Evolutionary conservation across 1,140 invertebrate genomes (phyloP).

Genomic region (Caenorhabditis brenneri): DNA sequence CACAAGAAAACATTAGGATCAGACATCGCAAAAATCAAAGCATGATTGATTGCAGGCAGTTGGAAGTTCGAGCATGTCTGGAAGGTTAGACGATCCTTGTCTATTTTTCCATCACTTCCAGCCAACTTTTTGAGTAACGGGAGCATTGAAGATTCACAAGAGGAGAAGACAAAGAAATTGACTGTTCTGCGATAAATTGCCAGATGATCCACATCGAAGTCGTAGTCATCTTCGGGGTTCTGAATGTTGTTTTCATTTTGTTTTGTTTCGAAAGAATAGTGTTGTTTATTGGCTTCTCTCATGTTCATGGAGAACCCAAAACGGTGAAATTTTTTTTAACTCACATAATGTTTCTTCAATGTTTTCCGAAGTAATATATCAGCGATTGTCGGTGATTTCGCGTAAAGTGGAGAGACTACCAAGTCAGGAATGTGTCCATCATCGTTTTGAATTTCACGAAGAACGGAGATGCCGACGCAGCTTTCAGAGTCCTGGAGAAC

Average conservation of each 20-base stretch:
- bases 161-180: constrained; percentile 32
- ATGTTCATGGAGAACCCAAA: too few relatives aligned
- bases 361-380: neutral
- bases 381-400: neutral
- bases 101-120: constrained; percentile 22
- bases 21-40: neutral
- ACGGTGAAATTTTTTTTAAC: neutral
- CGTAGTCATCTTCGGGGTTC: constrained; percentile 47
- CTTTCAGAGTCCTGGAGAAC: neutral
- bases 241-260: neutral
- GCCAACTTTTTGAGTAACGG: constrained; percentile 5
- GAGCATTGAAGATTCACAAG: neutral
- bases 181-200: constrained; percentile 38
- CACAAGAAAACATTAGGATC: neutral
- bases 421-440: neutral
- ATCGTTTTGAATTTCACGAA: constrained; percentile 1
- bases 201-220: constrained; percentile 41
- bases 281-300: too few relatives aligned
- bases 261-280: too few relatives aligned
- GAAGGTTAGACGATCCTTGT: neutral
- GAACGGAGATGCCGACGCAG: neutral
- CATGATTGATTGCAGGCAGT: constrained; percentile 6
- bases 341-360: constrained; percentile 17
- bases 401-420: neutral
- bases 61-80: constrained; percentile 10